Percentiles rank a stretch among this genome's conserved stretches.
Conservation (phyloP, 2,888 invertebrate genomes). For the Steromphala cineraria region DNA sequence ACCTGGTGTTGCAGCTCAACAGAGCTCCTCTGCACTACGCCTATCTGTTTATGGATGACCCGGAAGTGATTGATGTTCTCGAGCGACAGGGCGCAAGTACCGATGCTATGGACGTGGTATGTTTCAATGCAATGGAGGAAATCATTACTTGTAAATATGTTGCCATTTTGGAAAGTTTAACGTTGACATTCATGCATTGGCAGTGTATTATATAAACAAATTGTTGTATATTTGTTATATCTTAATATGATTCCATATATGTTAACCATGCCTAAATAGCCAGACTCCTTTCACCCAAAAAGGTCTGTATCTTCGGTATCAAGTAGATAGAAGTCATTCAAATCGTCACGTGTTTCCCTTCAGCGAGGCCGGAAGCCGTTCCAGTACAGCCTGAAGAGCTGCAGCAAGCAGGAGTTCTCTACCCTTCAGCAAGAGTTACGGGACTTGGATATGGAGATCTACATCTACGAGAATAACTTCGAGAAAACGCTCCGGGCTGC, state of each 20-base stretch:
- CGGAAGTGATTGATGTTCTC: constrained; percentile 60
- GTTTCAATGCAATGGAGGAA: no score
- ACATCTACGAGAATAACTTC: constrained; percentile 56
- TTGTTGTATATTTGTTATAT: no score
- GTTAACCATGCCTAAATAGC: no score
- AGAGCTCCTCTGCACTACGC: constrained; percentile 70
- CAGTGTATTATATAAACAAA: no score
- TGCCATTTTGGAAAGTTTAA: no score
- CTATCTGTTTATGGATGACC: constrained; percentile 64
- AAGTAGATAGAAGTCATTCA: no score
- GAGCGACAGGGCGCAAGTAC: constrained; percentile 61
- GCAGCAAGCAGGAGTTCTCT: constrained; percentile 43
- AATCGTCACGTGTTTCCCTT: not conserved
- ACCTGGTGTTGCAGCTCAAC: constrained; percentile 49
- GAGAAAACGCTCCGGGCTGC: constrained; percentile 54
- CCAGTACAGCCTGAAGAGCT: constrained; percentile 24
- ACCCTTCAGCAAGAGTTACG: constrained; percentile 48
- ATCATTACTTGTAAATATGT: no score
- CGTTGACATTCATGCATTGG: no score
- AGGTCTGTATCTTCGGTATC: no score
- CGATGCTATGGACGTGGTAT: constrained; percentile 63
- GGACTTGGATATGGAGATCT: constrained; percentile 61
- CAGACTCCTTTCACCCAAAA: no score
- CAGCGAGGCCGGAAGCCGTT: constrained; percentile 22
- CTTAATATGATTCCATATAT: no score